phyloP scores from a whole-genome alignment of 2,888 invertebrate species.

The Agrotis segetum region DNA sequence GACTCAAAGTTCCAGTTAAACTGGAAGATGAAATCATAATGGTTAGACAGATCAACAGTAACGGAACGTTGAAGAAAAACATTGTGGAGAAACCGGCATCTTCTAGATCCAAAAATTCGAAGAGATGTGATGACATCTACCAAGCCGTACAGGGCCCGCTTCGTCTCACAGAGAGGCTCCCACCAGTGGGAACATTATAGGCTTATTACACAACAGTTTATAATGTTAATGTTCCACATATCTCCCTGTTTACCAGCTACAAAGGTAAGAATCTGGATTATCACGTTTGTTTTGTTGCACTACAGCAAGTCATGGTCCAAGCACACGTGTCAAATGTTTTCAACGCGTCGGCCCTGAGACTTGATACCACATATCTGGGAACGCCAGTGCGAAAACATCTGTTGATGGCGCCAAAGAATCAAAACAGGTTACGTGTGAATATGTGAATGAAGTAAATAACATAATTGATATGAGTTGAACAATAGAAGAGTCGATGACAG shows the following conservation, averaged over 20 bases:
- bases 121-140: no score
- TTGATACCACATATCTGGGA: conserved; percentile 30
- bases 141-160: no score
- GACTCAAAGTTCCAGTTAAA: not conserved
- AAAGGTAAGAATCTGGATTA: conserved; percentile 17
- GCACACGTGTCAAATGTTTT: conserved; percentile 28
- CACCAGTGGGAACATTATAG: no score
- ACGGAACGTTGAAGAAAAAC: no score
- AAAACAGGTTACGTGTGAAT: conserved; percentile 11
- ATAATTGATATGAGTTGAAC: conserved; percentile 9
- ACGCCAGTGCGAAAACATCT: conserved; percentile 40
- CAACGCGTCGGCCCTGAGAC: conserved; percentile 40
- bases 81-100: no score
- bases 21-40: not conserved
- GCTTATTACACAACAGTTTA: no score
- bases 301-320: conserved; percentile 35
- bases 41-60: not conserved
- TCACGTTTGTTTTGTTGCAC: conserved; percentile 25
- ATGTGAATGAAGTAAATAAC: not conserved
- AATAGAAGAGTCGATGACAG: conserved; percentile 1
- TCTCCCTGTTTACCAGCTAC: not conserved
- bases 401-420: conserved; percentile 2
- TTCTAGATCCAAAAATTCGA: no score
- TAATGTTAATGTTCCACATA: no score
- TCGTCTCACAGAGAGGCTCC: no score